A percentile compares a stretch with the other conserved stretches of the same genome.
phyloP scores from a whole-genome alignment of 2,888 invertebrate species.

The Scaptomyza cyrtandrae region DNA sequence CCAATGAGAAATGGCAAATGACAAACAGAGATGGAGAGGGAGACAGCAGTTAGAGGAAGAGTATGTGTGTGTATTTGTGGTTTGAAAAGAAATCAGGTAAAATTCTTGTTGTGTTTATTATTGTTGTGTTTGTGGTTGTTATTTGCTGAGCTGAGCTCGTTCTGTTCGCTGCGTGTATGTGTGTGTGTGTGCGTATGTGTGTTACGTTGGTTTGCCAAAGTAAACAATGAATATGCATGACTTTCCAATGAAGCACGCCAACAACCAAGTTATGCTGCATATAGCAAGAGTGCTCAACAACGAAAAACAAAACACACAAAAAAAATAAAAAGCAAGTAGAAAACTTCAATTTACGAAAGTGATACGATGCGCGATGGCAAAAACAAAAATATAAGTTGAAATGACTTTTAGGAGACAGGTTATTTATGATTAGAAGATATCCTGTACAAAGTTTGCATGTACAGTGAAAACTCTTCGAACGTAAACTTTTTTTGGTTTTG shows the following conservation, averaged over 20 bases:
- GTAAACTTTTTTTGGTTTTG: neutral
- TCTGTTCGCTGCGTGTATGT: conserved; percentile 27
- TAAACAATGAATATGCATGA: conserved; percentile 82
- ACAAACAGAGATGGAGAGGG: neutral
- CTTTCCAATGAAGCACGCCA: conserved; percentile 64
- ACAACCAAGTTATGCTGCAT: conserved; percentile 41
- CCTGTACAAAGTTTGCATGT: neutral
- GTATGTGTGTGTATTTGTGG: neutral
- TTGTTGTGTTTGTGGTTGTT: conserved; percentile 19
- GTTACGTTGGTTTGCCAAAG: conserved; percentile 54
- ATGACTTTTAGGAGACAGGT: neutral
- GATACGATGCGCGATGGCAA: conserved; percentile 62
- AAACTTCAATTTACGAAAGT: conserved; percentile 80
- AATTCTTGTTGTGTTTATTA: conserved; percentile 40
- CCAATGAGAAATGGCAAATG: conserved; percentile 5
- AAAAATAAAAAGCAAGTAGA: conserved; percentile 6
- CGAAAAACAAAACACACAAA: neutral
- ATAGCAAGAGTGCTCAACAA: conserved; percentile 20
- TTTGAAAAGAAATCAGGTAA: conserved; percentile 70
- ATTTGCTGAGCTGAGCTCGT: conserved; percentile 14
- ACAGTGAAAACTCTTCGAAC: neutral
- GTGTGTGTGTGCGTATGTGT: conserved; percentile 37
- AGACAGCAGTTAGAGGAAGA: neutral
- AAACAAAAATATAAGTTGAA: conserved; percentile 15
- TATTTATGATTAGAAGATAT: neutral